A percentile compares a stretch with the other conserved stretches of the same genome.
These are phyloP conservation scores for Nemurella pictetii DNA, from an alignment of 2,888 invertebrate species.

Conservation along the genomic window DNA sequence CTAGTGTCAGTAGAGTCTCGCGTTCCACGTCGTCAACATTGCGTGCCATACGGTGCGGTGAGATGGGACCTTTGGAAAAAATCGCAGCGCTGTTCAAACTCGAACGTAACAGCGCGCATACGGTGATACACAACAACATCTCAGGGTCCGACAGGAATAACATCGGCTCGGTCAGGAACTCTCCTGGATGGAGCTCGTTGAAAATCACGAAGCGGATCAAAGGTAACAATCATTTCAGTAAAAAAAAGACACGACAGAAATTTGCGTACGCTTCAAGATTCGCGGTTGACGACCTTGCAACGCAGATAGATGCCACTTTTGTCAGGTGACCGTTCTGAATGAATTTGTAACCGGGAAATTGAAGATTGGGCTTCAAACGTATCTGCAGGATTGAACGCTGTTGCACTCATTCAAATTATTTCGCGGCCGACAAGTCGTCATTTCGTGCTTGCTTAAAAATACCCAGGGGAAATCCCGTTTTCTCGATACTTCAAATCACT, in stretches of 20 bases:
- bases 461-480: not conserved
- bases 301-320: too few relatives aligned
- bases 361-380: too few relatives aligned
- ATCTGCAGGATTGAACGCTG: too few relatives aligned
- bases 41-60: not conserved
- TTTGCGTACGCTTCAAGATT: too few relatives aligned
- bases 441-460: too few relatives aligned
- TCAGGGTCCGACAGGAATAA: constrained; percentile 28
- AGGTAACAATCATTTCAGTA: too few relatives aligned
- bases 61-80: constrained; percentile 24
- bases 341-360: too few relatives aligned
- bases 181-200: constrained; percentile 6
- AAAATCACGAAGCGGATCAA: constrained; percentile 1
- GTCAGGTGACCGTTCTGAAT: too few relatives aligned
- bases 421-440: too few relatives aligned
- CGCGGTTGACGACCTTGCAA: too few relatives aligned
- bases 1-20: not conserved
- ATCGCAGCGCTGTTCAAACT: constrained; percentile 16
- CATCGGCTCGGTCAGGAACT: constrained; percentile 16
- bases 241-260: not conserved
- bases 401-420: too few relatives aligned
- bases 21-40: not conserved
- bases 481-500: too few relatives aligned
- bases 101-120: constrained; percentile 5
- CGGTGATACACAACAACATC: constrained; percentile 27